These are phyloP conservation scores for Falco columbarius DNA, from an alignment of 2,797 vertebrate genomes.

Conservation along the genomic window DNA sequence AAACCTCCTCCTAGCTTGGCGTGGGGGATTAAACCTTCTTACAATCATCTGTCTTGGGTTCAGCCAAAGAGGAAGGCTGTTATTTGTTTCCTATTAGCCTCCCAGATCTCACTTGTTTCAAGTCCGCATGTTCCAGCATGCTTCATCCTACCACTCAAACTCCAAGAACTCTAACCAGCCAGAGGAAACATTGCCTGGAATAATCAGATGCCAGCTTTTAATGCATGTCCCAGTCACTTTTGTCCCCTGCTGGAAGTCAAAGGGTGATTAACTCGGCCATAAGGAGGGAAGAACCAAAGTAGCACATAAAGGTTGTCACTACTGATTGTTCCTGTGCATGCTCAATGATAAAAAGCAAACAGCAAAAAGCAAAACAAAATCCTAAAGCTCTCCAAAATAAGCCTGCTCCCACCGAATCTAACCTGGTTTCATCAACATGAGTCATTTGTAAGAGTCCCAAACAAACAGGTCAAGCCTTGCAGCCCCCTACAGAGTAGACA, in stretches of 20 bases:
- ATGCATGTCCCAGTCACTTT: not conserved
- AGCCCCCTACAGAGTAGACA: rapidly evolving
- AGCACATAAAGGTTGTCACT: not conserved
- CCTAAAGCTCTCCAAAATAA: not conserved
- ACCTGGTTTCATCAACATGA: not conserved
- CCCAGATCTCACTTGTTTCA: conserved; percentile 19
- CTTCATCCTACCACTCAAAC: conserved; percentile 7
- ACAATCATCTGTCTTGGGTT: not conserved
- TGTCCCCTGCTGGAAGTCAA: not conserved
- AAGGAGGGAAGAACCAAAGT: not conserved
- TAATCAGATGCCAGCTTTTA: not conserved
- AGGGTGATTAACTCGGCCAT: not conserved
- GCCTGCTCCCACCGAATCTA: not conserved
- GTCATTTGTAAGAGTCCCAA: not conserved
- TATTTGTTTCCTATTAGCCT: conserved; percentile 15
- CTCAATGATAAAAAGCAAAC: not conserved
- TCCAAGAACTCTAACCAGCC: conserved; percentile 1
- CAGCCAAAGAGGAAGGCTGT: not conserved
- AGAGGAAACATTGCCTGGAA: not conserved
- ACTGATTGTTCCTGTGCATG: not conserved
- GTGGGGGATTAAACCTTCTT: not conserved
- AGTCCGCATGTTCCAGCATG: not conserved
- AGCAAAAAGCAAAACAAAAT: not conserved
- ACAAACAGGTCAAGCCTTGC: not conserved
- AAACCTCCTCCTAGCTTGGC: not conserved